phyloP scores from a whole-genome alignment of 2,888 invertebrate species.

The Macrophya annulata region DNA sequence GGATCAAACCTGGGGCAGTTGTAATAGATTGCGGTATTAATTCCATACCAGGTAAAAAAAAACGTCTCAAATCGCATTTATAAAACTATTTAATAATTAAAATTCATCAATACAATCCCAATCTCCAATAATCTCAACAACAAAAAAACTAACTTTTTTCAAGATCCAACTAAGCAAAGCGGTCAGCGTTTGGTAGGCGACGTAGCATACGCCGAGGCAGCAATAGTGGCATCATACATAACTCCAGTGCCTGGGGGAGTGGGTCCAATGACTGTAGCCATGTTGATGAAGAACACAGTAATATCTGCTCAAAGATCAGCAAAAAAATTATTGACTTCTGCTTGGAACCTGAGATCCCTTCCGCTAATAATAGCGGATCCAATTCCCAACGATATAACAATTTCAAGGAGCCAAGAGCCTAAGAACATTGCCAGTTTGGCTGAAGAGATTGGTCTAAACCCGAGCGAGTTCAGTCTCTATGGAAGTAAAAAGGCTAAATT shows the following conservation, averaged over 20 bases:
- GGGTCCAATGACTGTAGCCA: slow-evolving; percentile 99
- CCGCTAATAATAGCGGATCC: slow-evolving; percentile 85
- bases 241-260: slow-evolving; percentile 99
- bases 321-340: slow-evolving; percentile 81
- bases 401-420: slow-evolving; percentile 93
- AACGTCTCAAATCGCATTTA: not conserved
- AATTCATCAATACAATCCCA: not conserved
- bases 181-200: slow-evolving; percentile 97
- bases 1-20: slow-evolving; percentile 98
- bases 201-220: slow-evolving; percentile 92
- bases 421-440: slow-evolving; percentile 91
- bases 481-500: slow-evolving; percentile 98
- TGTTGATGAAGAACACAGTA: slow-evolving; percentile 97
- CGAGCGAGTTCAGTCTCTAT: slow-evolving; percentile 93
- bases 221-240: slow-evolving; percentile 91
- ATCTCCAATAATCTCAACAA: slow-evolving; percentile 50
- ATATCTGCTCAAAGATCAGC: slow-evolving; percentile 88
- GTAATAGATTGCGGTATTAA: slow-evolving; percentile 99
- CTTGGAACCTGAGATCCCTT: slow-evolving; percentile 88
- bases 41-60: slow-evolving; percentile 88
- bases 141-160: slow-evolving; percentile 12
- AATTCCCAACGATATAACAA: slow-evolving; percentile 96
- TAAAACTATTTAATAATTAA: not conserved
- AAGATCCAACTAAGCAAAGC: slow-evolving; percentile 89
- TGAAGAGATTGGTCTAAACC: slow-evolving; percentile 90